Evolutionary conservation across 2,797 vertebrate species (phyloP).

Genomic region (Fringilla coelebs): DNA sequence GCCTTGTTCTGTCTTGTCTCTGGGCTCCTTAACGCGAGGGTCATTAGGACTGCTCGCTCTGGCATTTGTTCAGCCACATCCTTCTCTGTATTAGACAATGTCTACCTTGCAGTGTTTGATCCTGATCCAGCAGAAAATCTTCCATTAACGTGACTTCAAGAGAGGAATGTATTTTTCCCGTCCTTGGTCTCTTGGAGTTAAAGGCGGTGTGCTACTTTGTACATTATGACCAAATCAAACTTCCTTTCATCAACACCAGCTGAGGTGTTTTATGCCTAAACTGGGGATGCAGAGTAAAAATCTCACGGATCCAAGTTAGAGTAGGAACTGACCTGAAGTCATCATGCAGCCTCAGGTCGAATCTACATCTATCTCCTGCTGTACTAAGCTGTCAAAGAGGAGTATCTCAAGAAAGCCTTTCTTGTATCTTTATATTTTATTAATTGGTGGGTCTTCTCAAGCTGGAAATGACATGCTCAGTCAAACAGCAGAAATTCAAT

Average conservation of each 20-base stretch:
- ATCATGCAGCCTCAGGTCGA: rapidly evolving
- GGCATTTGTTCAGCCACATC: conserved; percentile 42
- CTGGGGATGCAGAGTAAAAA: background rate
- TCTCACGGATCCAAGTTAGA: background rate
- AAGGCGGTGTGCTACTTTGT: background rate
- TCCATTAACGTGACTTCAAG: background rate
- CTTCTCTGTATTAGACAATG: conserved; percentile 36
- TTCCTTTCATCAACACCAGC: background rate
- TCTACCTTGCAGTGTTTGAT: conserved; percentile 55
- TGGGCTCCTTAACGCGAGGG: conserved; percentile 10
- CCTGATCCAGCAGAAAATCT: conserved; percentile 40
- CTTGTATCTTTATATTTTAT: background rate
- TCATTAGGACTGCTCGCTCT: conserved; percentile 21
- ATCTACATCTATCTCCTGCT: background rate
- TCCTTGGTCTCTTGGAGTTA: background rate
- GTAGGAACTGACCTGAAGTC: background rate
- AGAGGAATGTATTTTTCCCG: background rate
- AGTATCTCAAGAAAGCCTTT: background rate
- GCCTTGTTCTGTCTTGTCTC: conserved; percentile 55
- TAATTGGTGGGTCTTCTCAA: background rate
- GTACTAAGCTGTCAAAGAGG: background rate
- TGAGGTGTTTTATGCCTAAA: background rate
- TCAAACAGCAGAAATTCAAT: background rate
- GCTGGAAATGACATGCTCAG: background rate
- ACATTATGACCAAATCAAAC: rapidly evolving